Percentiles rank a stretch among this genome's conserved stretches.
Conservation (phyloP, 2,797 vertebrate genomes). For the Pangasius sanitwongsei region DNA sequence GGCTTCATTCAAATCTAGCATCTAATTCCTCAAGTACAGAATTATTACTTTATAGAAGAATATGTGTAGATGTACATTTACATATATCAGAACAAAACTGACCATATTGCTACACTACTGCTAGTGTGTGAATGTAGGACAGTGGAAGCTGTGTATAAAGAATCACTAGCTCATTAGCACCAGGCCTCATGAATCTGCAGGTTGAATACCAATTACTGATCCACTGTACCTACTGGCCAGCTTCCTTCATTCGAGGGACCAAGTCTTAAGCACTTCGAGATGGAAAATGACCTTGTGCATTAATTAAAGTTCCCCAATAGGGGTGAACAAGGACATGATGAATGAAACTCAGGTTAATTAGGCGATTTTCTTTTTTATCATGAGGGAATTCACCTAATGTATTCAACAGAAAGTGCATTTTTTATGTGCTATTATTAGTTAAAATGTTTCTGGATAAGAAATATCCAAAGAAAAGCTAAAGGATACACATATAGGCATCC, state of each 20-base stretch:
- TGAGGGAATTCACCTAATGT: neutral
- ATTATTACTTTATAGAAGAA: neutral
- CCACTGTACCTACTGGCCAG: neutral
- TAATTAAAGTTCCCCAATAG: constrained; percentile 1
- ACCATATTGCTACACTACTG: neutral
- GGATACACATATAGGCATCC: neutral
- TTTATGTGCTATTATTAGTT: neutral
- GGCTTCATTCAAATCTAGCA: neutral
- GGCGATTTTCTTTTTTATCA: neutral
- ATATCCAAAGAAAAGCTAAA: neutral
- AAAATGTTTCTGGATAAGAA: neutral
- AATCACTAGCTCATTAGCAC: neutral
- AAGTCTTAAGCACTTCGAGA: neutral
- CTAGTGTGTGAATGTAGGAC: neutral
- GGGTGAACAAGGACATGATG: neutral
- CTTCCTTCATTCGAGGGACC: neutral
- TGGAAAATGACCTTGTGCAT: constrained; percentile 1
- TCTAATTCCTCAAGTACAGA: neutral
- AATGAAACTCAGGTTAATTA: constrained; percentile 16
- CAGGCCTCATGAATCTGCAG: neutral
- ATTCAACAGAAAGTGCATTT: neutral
- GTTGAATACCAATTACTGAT: constrained; percentile 30
- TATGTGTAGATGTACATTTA: neutral
- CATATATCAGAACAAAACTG: neutral
- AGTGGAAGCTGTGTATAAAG: neutral